Percentiles rank a stretch among this genome's conserved stretches.
Conservation (phyloP, 2,797 vertebrate genomes). For the Sebastes flavidus region DNA sequence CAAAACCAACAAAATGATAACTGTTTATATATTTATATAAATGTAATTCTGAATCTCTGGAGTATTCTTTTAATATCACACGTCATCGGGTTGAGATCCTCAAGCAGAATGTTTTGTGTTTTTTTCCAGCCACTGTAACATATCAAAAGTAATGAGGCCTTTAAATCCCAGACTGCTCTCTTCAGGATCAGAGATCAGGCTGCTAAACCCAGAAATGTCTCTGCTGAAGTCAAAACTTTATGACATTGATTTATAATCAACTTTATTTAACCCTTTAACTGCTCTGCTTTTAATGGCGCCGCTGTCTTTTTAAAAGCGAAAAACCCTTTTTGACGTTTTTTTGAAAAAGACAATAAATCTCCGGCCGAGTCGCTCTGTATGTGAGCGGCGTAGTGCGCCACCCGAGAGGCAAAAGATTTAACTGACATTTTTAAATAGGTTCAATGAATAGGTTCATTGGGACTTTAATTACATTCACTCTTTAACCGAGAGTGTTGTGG, state of each 20-base stretch:
- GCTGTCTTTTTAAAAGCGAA: slow-evolving; percentile 11
- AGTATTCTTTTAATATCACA: slow-evolving; percentile 9
- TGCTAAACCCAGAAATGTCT: slow-evolving; percentile 7
- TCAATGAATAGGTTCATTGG: slow-evolving; percentile 76
- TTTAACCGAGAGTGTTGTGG: slow-evolving; percentile 70
- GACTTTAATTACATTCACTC: slow-evolving; percentile 82
- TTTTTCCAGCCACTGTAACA: background rate
- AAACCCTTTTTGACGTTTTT: slow-evolving; percentile 24
- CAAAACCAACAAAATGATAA: too few species aligned
- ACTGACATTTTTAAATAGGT: slow-evolving; percentile 79
- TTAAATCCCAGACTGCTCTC: slow-evolving; percentile 5
- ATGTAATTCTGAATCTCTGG: background rate
- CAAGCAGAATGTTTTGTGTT: background rate
- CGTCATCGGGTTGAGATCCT: background rate
- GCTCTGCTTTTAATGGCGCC: background rate
- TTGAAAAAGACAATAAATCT: slow-evolving; percentile 27
- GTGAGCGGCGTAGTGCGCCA: slow-evolving; percentile 5
- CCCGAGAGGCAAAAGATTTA: slow-evolving; percentile 59
- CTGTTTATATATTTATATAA: background rate
- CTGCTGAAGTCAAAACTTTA: background rate
- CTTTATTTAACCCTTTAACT: background rate
- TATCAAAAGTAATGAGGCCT: slow-evolving; percentile 28
- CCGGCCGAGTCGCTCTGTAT: slow-evolving; percentile 36
- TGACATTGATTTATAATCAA: slow-evolving; percentile 16
- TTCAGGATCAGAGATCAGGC: background rate